A percentile compares a stretch with the other conserved stretches of the same genome.
These are phyloP conservation scores for Glaucopsyche alexis DNA, from an alignment of 2,888 invertebrate species.

Conservation along the genomic window DNA sequence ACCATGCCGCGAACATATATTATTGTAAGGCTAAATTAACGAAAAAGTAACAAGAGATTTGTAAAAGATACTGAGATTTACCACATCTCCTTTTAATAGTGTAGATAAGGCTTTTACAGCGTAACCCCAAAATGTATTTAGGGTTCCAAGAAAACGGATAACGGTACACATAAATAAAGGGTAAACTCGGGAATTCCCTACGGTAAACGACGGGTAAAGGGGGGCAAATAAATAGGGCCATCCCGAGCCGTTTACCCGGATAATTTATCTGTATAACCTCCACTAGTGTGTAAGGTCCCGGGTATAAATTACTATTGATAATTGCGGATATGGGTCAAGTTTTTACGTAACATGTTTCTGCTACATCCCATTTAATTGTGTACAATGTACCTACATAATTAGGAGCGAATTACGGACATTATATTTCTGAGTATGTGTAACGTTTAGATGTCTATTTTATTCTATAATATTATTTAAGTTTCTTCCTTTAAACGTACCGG, in stretches of 20 bases:
- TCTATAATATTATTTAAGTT: too few relatives aligned
- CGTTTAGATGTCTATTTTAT: too few relatives aligned
- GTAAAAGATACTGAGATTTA: background rate
- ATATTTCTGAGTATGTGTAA: too few relatives aligned
- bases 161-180: conserved; percentile 19
- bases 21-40: background rate
- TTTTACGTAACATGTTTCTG: background rate
- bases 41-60: background rate
- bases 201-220: conserved; percentile 3
- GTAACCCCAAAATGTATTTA: conserved; percentile 5
- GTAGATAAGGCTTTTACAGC: conserved; percentile 12
- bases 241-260: conserved; percentile 17
- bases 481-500: too few relatives aligned
- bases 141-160: conserved; percentile 18
- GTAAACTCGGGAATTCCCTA: conserved; percentile 1
- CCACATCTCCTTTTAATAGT: background rate
- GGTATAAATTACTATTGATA: background rate
- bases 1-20: too few relatives aligned
- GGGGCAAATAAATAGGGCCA: conserved; percentile 23
- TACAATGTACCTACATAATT: background rate
- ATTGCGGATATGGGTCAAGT: background rate
- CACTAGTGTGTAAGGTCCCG: background rate
- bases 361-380: background rate
- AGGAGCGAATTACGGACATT: too few relatives aligned
- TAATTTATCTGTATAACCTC: conserved; percentile 25